Evolutionary conservation across 2,888 invertebrate species (phyloP), one percentile per base, ranked within the genome.

Genomic region (Ophraella communa): DNA sequence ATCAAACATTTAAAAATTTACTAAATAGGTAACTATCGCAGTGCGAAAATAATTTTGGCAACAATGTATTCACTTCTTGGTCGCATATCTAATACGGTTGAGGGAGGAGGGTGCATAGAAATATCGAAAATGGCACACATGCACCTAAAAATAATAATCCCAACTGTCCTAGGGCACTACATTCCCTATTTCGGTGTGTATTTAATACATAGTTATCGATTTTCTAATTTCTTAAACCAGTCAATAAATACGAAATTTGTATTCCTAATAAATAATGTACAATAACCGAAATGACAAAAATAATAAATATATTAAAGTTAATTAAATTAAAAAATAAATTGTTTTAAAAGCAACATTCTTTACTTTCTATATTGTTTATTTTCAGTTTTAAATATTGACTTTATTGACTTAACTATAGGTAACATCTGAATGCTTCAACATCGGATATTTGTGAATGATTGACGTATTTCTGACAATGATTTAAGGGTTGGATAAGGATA

Each of bases 101-200:
- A 11, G 45, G 45, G 45, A 45, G 45, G 20, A 45, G 45, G 20
- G 45, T 45, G 45, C 39, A 39, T 39, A 20, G 45, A 3, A 21
- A 45, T 45, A 45, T 20, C 21, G 21, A 21, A 45, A 17, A 51
- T 8, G n/a, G 49, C 58, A 49, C 58, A 59, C 59, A 51, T 52
- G 59, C 51, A 59, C 35, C 59, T 52, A 59, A 59, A 59, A 59
- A 59, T 59, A 59, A 59, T 59, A 59, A 52, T 51, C 51, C 59
- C 59, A 39, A 51, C 17, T 39, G 59, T 51, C 59, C 59, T 59
- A 59, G 59, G 59, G 59, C 59, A 59, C 51, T 35, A 18, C 49
- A 23, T 59, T 59, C 35, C 18, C 18, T 23, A 17, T 59, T 45
- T 24, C 27, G 17, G 27, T 51, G 10, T 51, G 24, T 14, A 51